Evolutionary conservation across 2,888 invertebrate species (phyloP).

Genomic region (Sipunculus nudus): DNA sequence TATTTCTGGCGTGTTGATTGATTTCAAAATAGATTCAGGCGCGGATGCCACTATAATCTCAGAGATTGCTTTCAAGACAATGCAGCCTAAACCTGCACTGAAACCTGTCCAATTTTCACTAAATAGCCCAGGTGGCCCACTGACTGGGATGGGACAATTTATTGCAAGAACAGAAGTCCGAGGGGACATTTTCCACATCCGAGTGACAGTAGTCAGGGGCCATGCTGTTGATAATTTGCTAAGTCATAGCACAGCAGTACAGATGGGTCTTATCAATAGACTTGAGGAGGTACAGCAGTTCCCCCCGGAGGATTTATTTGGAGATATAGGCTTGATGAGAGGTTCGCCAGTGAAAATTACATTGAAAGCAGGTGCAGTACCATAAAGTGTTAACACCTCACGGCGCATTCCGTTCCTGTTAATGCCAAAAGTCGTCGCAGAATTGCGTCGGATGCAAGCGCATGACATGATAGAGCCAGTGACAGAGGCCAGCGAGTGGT

Average conservation of each 20-base stretch:
- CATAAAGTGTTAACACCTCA: not conserved
- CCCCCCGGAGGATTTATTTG: too few relatives aligned
- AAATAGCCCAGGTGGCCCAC: not conserved
- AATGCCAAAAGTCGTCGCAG: not conserved
- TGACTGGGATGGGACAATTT: not conserved
- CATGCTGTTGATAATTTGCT: not conserved
- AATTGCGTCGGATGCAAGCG: not conserved
- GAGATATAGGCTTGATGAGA: too few relatives aligned
- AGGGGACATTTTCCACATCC: not conserved
- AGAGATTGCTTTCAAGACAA: not conserved
- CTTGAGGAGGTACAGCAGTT: too few relatives aligned
- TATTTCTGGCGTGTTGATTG: not conserved
- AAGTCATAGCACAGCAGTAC: not conserved
- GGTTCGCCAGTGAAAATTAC: not conserved
- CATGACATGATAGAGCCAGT: not conserved
- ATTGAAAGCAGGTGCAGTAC: not conserved
- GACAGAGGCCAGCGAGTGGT: not conserved
- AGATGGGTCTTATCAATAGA: not conserved
- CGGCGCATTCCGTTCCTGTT: not conserved
- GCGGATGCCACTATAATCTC: conserved; percentile 11
- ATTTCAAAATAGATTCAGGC: conserved; percentile 18
- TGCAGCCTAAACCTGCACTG: conserved; percentile 7
- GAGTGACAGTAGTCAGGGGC: not conserved
- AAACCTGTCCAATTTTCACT: not conserved
- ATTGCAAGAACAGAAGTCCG: not conserved